phyloP scores from a whole-genome alignment of 1,140 invertebrate species.

The Sinella curviseta region DNA sequence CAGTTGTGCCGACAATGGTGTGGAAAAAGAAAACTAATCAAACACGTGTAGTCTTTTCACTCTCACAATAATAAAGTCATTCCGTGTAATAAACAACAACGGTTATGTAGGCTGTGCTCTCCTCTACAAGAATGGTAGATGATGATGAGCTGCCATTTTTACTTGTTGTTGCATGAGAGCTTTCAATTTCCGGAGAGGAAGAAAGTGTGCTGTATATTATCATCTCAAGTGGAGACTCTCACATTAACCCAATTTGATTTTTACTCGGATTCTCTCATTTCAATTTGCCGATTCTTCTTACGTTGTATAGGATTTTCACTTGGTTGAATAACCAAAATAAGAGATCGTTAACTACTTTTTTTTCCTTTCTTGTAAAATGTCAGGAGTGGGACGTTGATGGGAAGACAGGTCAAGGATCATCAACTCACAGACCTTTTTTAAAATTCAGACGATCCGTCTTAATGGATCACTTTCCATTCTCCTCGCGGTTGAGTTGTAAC shows the following conservation, averaged over 20 bases:
- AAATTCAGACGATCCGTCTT: neutral
- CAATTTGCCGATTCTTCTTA: too few relatives aligned
- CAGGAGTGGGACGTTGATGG: neutral
- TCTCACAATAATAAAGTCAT: neutral
- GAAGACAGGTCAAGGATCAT: neutral
- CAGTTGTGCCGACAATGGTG: neutral
- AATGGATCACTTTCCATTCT: neutral
- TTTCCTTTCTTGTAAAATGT: neutral
- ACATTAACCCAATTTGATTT: too few relatives aligned
- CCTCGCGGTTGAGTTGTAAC: neutral
- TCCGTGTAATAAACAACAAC: neutral
- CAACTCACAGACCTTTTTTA: too few relatives aligned
- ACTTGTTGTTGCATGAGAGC: neutral
- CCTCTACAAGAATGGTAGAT: neutral
- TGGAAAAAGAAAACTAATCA: neutral
- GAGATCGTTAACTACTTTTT: neutral
- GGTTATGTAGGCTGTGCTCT: neutral
- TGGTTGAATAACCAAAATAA: neutral
- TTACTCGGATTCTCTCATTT: too few relatives aligned
- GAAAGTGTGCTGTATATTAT: too few relatives aligned
- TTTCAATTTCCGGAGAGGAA: neutral
- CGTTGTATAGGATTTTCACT: too few relatives aligned
- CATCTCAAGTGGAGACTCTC: too few relatives aligned
- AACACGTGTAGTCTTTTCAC: neutral
- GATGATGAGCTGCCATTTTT: neutral